A percentile compares a stretch with the other conserved stretches of the same genome.
These are phyloP conservation scores for Manduca sexta DNA, from an alignment of 1,140 invertebrate species.

Conservation along the genomic window DNA sequence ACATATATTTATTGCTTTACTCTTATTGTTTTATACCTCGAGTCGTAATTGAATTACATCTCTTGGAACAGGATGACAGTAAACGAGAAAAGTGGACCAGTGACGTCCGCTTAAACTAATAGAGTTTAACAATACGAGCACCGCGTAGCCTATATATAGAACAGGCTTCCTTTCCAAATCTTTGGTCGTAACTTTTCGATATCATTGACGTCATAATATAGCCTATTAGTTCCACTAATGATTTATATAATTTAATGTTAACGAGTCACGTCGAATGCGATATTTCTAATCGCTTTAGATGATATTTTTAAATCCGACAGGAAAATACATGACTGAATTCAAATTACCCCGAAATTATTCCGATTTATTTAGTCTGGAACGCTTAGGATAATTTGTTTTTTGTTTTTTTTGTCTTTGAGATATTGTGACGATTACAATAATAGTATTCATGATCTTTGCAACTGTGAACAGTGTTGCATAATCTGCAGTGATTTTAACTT, in stretches of 20 bases:
- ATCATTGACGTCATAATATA: background rate
- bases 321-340: slow-evolving; percentile 7
- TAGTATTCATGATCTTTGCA: too few relatives aligned
- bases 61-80: slow-evolving; percentile 17
- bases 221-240: background rate
- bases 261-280: background rate
- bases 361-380: slow-evolving; percentile 1
- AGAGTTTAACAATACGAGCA: slow-evolving; percentile 1
- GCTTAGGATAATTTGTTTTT: too few relatives aligned
- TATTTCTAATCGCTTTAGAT: background rate
- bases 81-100: slow-evolving; percentile 24
- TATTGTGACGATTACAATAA: background rate
- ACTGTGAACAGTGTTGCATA: too few relatives aligned
- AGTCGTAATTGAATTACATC: slow-evolving; percentile 23
- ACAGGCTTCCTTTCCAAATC: background rate
- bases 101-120: slow-evolving; percentile 4
- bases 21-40: slow-evolving; percentile 12
- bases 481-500: too few relatives aligned
- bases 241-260: slow-evolving; percentile 2
- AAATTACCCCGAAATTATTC: background rate
- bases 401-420: background rate
- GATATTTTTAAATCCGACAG: background rate
- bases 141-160: background rate
- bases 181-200: background rate
- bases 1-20: too few relatives aligned